These are phyloP conservation scores for Dysidea cf. avara DNA, from an alignment of 37 sponge, comb jelly and placozoan genomes.

Conservation along the genomic window DNA sequence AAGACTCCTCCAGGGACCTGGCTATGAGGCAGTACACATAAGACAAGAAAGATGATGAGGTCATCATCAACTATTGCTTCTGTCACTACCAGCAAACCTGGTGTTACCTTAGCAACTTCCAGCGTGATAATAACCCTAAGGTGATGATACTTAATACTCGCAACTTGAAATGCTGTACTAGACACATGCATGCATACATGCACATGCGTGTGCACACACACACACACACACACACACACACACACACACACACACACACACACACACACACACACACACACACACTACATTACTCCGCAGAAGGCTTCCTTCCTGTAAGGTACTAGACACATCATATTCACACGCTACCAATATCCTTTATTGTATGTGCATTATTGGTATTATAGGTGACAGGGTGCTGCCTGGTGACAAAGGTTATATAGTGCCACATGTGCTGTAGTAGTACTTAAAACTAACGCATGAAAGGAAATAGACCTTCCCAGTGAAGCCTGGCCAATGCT, in stretches of 20 bases:
- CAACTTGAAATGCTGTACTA: not conserved
- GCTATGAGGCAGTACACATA: conserved; percentile 66
- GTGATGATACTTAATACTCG: not conserved
- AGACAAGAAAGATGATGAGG: conserved; percentile 10
- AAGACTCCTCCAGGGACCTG: conserved; percentile 47
- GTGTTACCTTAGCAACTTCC: conserved; percentile 76
- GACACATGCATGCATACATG: not conserved
- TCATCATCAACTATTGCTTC: conserved; percentile 52
- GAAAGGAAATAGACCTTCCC: too few relatives aligned
- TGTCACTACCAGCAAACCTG: conserved; percentile 65
- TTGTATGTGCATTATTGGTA: too few relatives aligned
- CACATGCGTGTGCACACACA: too few relatives aligned
- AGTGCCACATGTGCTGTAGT: too few relatives aligned
- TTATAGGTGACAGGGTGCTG: too few relatives aligned
- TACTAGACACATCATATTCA: too few relatives aligned
- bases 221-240: too few relatives aligned
- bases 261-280: not conserved
- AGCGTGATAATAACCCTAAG: not conserved
- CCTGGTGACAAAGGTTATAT: too few relatives aligned
- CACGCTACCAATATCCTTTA: too few relatives aligned
- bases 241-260: too few relatives aligned
- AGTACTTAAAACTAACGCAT: too few relatives aligned
- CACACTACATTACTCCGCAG: not conserved
- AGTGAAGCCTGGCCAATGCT: too few relatives aligned
- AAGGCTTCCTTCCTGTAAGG: conserved; percentile 66